These are phyloP conservation scores for Coenonympha arcania DNA, from an alignment of 2,888 invertebrate genomes.

Conservation along the genomic window DNA sequence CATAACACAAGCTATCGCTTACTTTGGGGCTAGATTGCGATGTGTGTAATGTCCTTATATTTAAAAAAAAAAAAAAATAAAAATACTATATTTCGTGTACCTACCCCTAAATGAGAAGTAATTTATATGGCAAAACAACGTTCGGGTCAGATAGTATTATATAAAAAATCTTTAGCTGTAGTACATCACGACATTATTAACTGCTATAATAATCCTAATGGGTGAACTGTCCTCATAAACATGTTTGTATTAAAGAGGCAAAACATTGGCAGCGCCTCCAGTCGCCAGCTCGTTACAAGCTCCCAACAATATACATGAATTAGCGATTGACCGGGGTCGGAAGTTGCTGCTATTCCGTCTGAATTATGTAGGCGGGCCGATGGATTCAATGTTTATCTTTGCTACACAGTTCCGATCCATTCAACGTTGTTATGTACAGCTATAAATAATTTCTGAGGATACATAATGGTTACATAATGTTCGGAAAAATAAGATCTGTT, in stretches of 20 bases:
- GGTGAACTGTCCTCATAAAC: not conserved
- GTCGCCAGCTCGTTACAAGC: slow-evolving; percentile 41
- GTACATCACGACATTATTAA: too few relatives aligned
- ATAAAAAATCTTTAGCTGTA: too few relatives aligned
- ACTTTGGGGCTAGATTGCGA: too few relatives aligned
- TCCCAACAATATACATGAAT: slow-evolving; percentile 54
- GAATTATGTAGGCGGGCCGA: slow-evolving; percentile 39
- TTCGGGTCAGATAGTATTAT: too few relatives aligned
- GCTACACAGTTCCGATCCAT: not conserved
- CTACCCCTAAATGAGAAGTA: too few relatives aligned
- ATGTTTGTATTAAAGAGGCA: slow-evolving; percentile 12
- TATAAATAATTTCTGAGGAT: not conserved
- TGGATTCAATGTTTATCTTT: slow-evolving; percentile 6
- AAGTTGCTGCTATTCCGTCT: slow-evolving; percentile 44
- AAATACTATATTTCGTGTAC: too few relatives aligned
- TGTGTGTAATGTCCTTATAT: too few relatives aligned
- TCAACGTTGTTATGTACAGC: not conserved
- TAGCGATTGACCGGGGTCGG: slow-evolving; percentile 51
- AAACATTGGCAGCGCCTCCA: slow-evolving; percentile 7
- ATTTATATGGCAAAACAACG: too few relatives aligned
- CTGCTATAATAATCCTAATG: not conserved
- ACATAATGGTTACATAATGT: too few relatives aligned
- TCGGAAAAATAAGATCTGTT: too few relatives aligned
- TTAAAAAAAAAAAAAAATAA: too few relatives aligned
- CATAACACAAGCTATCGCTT: too few relatives aligned